Evolutionary conservation across 2,888 invertebrate genomes (phyloP).

Genomic region (Lacanobia wlatinum): DNA sequence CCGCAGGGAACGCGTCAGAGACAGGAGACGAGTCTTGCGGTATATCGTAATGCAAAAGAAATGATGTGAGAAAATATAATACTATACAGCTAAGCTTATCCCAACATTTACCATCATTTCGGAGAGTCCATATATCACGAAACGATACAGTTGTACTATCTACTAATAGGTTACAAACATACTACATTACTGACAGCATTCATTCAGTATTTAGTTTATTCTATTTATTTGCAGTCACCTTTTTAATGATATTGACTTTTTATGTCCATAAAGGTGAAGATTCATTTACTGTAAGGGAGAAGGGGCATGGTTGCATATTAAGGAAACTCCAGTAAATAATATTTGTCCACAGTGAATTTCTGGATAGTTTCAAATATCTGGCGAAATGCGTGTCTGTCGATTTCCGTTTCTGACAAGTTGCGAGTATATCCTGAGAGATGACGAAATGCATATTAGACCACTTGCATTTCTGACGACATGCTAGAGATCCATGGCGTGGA

Average conservation of each 20-base stretch:
- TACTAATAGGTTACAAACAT: background rate
- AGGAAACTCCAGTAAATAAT: no score
- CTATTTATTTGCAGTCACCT: background rate
- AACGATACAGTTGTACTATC: background rate
- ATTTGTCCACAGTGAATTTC: no score
- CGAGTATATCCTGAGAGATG: no score
- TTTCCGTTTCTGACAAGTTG: no score
- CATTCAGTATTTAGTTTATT: background rate
- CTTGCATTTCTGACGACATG: no score
- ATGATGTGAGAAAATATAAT: background rate
- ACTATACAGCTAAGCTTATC: background rate
- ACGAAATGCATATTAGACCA: no score
- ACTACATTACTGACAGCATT: background rate
- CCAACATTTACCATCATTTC: background rate
- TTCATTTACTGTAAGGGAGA: background rate
- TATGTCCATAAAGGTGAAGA: background rate
- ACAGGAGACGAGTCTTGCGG: conserved; percentile 13
- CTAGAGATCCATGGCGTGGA: background rate
- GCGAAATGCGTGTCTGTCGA: no score
- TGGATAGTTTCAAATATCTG: no score
- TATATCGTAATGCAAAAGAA: background rate
- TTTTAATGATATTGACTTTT: background rate
- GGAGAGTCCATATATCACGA: conserved; percentile 1
- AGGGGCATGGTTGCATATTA: background rate
- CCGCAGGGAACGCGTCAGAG: no score